Conservation (phyloP, 2,113 vertebrate species). For the Mastomys natalensis region DNA sequence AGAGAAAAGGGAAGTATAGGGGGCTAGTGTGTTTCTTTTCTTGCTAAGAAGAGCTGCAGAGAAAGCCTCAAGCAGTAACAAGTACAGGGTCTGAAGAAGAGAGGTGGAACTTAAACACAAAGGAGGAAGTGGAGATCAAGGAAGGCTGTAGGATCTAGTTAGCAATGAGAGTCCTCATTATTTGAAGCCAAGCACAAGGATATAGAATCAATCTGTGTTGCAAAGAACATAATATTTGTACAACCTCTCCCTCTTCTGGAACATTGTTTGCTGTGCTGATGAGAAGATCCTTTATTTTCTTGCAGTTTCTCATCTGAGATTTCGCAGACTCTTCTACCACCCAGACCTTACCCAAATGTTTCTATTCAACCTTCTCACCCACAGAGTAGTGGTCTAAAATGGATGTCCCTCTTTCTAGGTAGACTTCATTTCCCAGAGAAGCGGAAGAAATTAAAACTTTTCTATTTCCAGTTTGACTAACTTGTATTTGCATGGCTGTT, state of each 20-base stretch:
- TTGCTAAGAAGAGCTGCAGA: not conserved
- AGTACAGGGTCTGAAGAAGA: not conserved
- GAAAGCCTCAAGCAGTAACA: not conserved
- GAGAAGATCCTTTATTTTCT: too few relatives aligned
- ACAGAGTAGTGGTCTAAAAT: not conserved
- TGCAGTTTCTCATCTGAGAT: not conserved
- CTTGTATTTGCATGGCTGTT: constrained; percentile 12
- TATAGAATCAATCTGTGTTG: not conserved
- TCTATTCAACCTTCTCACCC: not conserved
- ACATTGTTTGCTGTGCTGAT: not conserved
- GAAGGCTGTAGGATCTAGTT: not conserved
- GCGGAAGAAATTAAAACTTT: not conserved
- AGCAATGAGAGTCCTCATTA: not conserved
- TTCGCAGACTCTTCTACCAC: not conserved
- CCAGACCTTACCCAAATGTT: not conserved
- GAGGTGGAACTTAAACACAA: not conserved
- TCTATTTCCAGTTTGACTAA: not conserved
- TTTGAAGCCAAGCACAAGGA: not conserved
- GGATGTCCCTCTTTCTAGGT: not conserved
- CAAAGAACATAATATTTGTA: constrained; percentile 32
- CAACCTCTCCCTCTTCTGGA: not conserved
- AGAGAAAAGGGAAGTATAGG: not conserved
- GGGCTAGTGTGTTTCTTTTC: not conserved
- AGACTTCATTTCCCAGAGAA: not conserved
- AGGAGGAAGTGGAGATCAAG: not conserved